Evolutionary conservation across 2,888 invertebrate species (phyloP).

Genomic region (Hermaeophaga mercurialis): DNA sequence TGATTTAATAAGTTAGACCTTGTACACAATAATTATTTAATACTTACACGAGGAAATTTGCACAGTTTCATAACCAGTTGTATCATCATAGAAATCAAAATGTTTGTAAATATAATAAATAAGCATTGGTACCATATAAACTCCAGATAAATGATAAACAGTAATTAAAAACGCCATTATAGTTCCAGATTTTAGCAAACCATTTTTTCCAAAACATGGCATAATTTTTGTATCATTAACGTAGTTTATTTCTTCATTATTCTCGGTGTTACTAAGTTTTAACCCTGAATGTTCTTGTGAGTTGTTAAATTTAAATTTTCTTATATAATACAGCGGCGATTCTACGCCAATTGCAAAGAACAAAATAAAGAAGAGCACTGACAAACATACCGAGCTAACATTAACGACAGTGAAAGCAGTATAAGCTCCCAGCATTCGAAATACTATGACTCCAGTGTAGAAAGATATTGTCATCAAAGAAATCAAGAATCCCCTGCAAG

Average conservation of each 20-base stretch:
- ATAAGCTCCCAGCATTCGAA: conserved; percentile 1
- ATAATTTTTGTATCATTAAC: conserved; percentile 6
- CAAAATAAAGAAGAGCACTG: neutral
- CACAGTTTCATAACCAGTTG: neutral
- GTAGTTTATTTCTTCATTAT: neutral
- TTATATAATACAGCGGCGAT: conserved; percentile 11
- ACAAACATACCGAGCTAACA: neutral
- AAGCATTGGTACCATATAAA: conserved; percentile 13
- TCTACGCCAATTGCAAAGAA: conserved; percentile 10
- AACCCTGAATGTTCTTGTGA: neutral
- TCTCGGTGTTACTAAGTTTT: conserved; percentile 1
- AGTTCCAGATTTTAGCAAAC: conserved; percentile 13
- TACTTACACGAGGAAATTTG: conserved; percentile 10
- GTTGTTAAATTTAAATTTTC: neutral
- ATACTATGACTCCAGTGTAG: neutral
- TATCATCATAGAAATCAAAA: neutral
- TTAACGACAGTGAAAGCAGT: conserved; percentile 3
- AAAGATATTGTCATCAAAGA: conserved; percentile 6
- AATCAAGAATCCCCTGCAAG: conserved; percentile 5
- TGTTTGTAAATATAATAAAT: conserved; percentile 3
- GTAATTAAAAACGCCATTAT: conserved; percentile 6
- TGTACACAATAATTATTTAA: neutral
- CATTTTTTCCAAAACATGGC: conserved; percentile 2
- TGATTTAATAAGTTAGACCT: too few relatives aligned
- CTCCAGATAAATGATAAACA: conserved; percentile 16